A percentile compares a stretch with the other conserved stretches of the same genome.
phyloP scores from a whole-genome alignment of 2,113 vertebrate genomes.

The Chaenogobius annularis region DNA sequence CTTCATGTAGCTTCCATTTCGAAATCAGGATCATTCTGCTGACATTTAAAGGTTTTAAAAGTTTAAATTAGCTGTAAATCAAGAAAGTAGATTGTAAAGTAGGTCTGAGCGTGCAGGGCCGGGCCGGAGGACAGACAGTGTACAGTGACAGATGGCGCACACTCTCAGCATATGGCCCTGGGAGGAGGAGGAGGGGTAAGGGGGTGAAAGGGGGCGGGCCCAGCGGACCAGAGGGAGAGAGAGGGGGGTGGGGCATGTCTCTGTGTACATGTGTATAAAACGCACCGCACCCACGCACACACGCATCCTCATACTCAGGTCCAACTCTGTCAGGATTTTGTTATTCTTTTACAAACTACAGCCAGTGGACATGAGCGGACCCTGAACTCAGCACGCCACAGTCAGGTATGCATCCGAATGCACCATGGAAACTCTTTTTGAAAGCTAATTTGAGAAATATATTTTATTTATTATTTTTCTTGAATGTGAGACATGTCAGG shows the following conservation, averaged over 20 bases:
- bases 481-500: no score
- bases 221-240: neutral
- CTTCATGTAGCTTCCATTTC: no score
- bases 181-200: neutral
- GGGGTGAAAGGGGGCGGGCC: neutral
- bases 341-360: neutral
- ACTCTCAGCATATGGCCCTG: constrained; percentile 1
- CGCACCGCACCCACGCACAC: neutral
- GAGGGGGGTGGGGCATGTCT: neutral
- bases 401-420: neutral
- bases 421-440: no score
- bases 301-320: neutral
- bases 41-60: no score
- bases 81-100: neutral
- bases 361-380: neutral
- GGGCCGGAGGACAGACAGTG: neutral
- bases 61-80: neutral
- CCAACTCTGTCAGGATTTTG: neutral
- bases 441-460: no score
- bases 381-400: neutral
- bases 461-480: no score
- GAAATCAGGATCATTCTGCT: no score
- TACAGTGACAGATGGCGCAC: neutral
- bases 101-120: neutral
- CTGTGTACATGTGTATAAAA: constrained; percentile 3